A percentile compares a stretch with the other conserved stretches of the same genome.
These are phyloP conservation scores for Zaprionus ghesquierei DNA, from an alignment of 1,140 invertebrate genomes.

Conservation along the genomic window DNA sequence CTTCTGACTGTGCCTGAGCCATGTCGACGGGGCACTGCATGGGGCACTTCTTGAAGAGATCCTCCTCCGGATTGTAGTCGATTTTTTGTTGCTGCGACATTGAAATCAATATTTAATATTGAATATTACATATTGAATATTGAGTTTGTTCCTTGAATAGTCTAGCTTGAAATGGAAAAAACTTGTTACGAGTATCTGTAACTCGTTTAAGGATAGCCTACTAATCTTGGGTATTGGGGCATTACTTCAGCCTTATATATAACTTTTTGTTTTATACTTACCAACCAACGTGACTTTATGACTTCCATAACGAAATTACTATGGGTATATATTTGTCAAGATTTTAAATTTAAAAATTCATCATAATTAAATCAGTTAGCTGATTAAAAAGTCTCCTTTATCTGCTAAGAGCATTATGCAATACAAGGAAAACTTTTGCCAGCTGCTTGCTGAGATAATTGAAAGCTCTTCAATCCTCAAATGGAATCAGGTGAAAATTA, in stretches of 20 bases:
- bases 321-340: no score
- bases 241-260: no score
- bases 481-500: conserved; percentile 1
- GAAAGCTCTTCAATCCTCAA: neutral
- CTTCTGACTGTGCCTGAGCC: neutral
- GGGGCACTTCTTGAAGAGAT: neutral
- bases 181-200: no score
- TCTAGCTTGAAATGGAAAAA: no score
- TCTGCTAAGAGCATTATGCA: neutral
- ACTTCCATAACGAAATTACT: no score
- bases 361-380: neutral
- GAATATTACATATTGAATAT: no score
- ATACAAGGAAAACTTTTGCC: neutral
- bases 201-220: no score
- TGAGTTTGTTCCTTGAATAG: no score
- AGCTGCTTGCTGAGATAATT: neutral
- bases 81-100: neutral
- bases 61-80: neutral
- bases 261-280: no score
- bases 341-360: neutral
- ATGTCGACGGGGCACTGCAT: neutral
- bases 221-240: no score
- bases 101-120: no score
- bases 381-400: neutral
- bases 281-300: no score